A percentile compares a stretch with the other conserved stretches of the same genome.
Conservation (phyloP, 2,797 vertebrate genomes). For the Tragopan temminckii region DNA sequence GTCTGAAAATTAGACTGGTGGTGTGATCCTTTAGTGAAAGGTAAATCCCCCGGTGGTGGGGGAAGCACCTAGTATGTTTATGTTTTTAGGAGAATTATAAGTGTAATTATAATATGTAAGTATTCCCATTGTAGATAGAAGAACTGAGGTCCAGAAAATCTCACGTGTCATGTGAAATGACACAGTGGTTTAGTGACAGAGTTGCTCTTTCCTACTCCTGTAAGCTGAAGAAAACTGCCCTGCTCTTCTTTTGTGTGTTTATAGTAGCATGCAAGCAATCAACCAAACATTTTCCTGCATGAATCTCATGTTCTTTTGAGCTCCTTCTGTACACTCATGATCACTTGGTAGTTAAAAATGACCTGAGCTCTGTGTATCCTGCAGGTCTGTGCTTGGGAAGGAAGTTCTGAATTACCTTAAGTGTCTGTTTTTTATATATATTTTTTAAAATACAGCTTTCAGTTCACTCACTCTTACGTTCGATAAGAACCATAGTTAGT, state of each 20-base stretch:
- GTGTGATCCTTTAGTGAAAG: background rate
- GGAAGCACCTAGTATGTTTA: background rate
- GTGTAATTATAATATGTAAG: background rate
- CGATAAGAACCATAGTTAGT: background rate
- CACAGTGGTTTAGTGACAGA: background rate
- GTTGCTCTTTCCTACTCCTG: background rate
- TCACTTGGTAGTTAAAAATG: background rate
- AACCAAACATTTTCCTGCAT: background rate
- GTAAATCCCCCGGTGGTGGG: background rate
- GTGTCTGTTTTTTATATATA: background rate
- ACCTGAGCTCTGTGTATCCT: background rate
- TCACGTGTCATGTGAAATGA: background rate
- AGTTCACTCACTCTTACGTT: constrained; percentile 5
- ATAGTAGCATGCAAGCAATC: background rate
- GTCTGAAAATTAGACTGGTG: background rate
- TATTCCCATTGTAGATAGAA: background rate
- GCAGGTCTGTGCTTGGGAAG: background rate
- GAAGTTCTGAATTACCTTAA: background rate
- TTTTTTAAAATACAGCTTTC: background rate
- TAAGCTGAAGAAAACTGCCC: background rate
- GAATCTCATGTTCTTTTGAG: background rate
- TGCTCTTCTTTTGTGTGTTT: background rate
- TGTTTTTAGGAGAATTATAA: background rate
- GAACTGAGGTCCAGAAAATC: background rate
- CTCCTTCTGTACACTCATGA: background rate